These are phyloP conservation scores for Amiota communis DNA, from an alignment of 2,888 invertebrate species.

Conservation along the genomic window DNA sequence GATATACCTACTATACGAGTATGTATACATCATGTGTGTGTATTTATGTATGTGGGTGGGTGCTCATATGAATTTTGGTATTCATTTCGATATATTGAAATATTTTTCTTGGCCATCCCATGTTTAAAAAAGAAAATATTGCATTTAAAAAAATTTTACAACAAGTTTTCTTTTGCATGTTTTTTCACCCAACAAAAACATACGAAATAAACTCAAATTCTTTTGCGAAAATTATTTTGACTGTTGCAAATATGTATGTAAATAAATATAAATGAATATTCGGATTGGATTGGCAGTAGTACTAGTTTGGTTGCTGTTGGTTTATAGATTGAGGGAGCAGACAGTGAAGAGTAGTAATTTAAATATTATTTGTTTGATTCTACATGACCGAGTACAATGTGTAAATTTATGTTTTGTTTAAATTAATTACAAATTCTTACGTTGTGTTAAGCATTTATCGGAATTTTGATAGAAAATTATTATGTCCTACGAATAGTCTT, in stretches of 20 bases:
- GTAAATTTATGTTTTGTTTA: constrained; percentile 1
- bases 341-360: no score
- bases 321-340: no score
- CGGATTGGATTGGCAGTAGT: no score
- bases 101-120: constrained; percentile 7
- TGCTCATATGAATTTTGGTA: constrained; percentile 13
- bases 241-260: neutral
- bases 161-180: neutral
- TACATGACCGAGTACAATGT: constrained; percentile 3
- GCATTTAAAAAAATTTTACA: neutral
- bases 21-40: neutral
- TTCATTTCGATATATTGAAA: neutral
- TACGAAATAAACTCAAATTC: constrained; percentile 15
- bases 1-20: neutral
- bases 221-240: constrained; percentile 17
- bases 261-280: no score
- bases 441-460: constrained; percentile 8
- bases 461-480: neutral
- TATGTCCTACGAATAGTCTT: no score
- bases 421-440: constrained; percentile 3
- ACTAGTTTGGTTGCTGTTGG: no score
- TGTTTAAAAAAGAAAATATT: neutral
- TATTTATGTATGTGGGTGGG: neutral
- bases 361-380: neutral
- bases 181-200: neutral